These are phyloP conservation scores for Lysandra coridon DNA, from an alignment of 2,888 invertebrate species.

Conservation along the genomic window DNA sequence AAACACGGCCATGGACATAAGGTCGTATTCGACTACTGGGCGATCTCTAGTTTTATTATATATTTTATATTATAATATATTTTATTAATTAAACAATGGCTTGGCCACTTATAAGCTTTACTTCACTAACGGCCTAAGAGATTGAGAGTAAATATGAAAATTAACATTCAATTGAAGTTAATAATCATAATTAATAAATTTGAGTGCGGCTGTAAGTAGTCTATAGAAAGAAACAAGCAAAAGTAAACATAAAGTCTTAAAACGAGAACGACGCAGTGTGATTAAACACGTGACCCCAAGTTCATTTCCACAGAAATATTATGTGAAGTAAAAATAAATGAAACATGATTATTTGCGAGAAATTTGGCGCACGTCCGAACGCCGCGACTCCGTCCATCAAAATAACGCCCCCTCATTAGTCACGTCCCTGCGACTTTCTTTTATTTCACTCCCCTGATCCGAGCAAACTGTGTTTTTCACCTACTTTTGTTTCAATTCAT, in stretches of 20 bases:
- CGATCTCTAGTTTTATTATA: too few relatives aligned
- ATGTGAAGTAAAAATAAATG: slow-evolving; percentile 34
- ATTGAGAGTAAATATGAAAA: too few relatives aligned
- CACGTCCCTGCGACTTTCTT: slow-evolving; percentile 51
- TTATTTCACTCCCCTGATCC: slow-evolving; percentile 47
- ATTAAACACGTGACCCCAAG: slow-evolving; percentile 24
- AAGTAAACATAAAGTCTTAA: not conserved
- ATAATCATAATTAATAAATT: too few relatives aligned
- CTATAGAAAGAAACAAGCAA: too few relatives aligned
- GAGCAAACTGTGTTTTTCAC: slow-evolving; percentile 35
- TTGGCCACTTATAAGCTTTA: too few relatives aligned
- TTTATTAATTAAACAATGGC: too few relatives aligned
- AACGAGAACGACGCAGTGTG: not conserved
- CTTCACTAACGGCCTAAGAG: too few relatives aligned
- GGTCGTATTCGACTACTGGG: too few relatives aligned
- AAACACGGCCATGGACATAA: too few relatives aligned
- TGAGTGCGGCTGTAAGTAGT: not conserved
- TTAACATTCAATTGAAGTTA: too few relatives aligned
- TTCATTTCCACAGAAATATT: slow-evolving; percentile 23
- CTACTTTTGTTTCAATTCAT: slow-evolving; percentile 33
- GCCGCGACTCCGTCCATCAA: slow-evolving; percentile 48
- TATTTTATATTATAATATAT: too few relatives aligned
- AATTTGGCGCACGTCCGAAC: slow-evolving; percentile 37
- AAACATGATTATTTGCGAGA: slow-evolving; percentile 38
- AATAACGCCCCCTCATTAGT: slow-evolving; percentile 55